Conservation (phyloP, 1,140 invertebrate genomes). For the Nymphalis io region DNA sequence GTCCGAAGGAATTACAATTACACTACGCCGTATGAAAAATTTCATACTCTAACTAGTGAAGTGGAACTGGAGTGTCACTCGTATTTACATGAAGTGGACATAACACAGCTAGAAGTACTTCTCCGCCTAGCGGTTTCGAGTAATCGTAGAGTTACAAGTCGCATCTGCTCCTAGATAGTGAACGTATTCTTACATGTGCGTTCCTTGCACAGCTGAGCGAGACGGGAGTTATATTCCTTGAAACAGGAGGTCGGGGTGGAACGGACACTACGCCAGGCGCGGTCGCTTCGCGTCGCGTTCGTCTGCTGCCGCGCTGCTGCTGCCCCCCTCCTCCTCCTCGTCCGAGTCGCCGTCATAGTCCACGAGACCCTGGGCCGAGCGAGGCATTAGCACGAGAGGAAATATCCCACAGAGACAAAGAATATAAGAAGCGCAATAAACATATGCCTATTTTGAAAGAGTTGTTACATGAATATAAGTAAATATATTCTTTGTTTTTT, state of each 20-base stretch:
- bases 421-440: too few species aligned
- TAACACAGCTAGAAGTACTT: conserved; percentile 7
- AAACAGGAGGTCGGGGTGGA: conserved; percentile 36
- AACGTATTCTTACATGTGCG: background rate
- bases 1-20: conserved; percentile 23
- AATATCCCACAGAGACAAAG: too few species aligned
- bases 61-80: conserved; percentile 15
- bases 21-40: conserved; percentile 11
- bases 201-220: conserved; percentile 27
- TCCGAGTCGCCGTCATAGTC: conserved; percentile 98
- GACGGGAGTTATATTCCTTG: conserved; percentile 65
- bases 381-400: background rate
- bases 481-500: too few species aligned
- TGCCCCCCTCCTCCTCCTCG: conserved; percentile 91
- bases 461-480: too few species aligned
- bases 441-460: too few species aligned
- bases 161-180: background rate
- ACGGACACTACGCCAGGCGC: conserved; percentile 70
- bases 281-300: conserved; percentile 72
- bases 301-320: conserved; percentile 39
- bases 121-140: background rate
- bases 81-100: conserved; percentile 19
- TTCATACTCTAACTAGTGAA: conserved; percentile 19
- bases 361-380: conserved; percentile 89
- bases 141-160: background rate